These are phyloP conservation scores for Neosalanx taihuensis DNA, from an alignment of 2,797 vertebrate genomes.

Conservation along the genomic window DNA sequence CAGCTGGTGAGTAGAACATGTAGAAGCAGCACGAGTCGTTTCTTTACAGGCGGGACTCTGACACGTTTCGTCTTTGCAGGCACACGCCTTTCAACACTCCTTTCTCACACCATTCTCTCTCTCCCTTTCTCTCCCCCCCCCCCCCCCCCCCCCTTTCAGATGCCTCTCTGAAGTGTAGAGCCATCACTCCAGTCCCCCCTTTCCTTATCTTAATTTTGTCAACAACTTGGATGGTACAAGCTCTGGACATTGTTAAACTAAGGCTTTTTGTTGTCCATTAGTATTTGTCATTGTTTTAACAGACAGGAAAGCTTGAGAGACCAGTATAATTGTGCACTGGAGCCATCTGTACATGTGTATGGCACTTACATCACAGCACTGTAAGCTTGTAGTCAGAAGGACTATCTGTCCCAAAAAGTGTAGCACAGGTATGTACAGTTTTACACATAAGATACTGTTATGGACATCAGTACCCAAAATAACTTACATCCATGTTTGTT, in stretches of 20 bases:
- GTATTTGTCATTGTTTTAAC: background rate
- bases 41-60: constrained; percentile 9
- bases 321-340: constrained; percentile 13
- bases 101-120: background rate
- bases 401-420: constrained; percentile 25
- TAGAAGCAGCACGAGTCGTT: constrained; percentile 64
- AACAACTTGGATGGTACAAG: background rate
- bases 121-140: background rate
- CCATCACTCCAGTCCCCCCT: background rate
- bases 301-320: constrained; percentile 15
- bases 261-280: constrained; percentile 10
- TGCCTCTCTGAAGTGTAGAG: background rate
- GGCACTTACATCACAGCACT: constrained; percentile 41
- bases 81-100: constrained; percentile 7
- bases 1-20: constrained; percentile 72
- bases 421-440: constrained; percentile 14
- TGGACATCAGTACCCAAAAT: background rate
- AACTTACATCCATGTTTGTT: background rate
- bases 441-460: background rate
- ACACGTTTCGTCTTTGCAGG: constrained; percentile 20
- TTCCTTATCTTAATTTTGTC: background rate
- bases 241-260: background rate
- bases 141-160: background rate
- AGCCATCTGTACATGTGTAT: constrained; percentile 24
- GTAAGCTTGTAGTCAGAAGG: constrained; percentile 15